Evolutionary conservation across 2,888 invertebrate species (phyloP), one percentile per base, ranked within the genome.

Genomic region (Charanyca ferruginea): DNA sequence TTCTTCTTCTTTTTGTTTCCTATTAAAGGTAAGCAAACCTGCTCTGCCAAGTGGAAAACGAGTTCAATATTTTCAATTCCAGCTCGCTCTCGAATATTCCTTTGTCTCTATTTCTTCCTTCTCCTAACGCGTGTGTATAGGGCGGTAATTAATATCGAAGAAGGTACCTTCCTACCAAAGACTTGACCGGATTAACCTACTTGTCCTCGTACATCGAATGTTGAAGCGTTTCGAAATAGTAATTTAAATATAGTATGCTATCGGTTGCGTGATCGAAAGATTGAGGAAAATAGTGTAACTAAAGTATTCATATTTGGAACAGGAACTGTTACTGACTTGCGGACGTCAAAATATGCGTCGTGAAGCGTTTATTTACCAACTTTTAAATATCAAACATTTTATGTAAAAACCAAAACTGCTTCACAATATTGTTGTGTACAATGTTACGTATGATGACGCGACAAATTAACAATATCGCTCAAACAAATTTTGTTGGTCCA

Each of bases 231-330:
- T 54, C 38, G 54, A 49, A 44, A 54, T 22, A n/a, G 23, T 32
- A 16, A 16, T 28, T 53, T 64, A 23, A 51, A 64, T 54, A 35
- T 8, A 54, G 9, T 9, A 38, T 9, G 13, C 38, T 69, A 49
- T 54, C n/a, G 20, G 25, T 73, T 18, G 28, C 44, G 9, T 11
- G 44, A 20, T 74, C 38, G 11, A 23, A 44, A 67, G 28, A 44
- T 66, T 68, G 23, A 67, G 69, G 69, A 69, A 74, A 74, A 68
- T 18, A 13, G 2, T 22, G 16, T 11, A 13, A 38, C 35, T 44
- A n/a, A 38, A 20, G 5, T 44, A 54, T 49, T 54, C 7, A 13
- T 41, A 47, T 45, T 67, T 18, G 41, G 13, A 25, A 9, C 18
- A n/a, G n/a, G 1, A 47, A 16, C 42, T 42, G n/a, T 18, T 20